A percentile compares a stretch with the other conserved stretches of the same genome.
These are phyloP conservation scores for Formica exsecta DNA, from an alignment of 1,140 invertebrate species.

Conservation along the genomic window DNA sequence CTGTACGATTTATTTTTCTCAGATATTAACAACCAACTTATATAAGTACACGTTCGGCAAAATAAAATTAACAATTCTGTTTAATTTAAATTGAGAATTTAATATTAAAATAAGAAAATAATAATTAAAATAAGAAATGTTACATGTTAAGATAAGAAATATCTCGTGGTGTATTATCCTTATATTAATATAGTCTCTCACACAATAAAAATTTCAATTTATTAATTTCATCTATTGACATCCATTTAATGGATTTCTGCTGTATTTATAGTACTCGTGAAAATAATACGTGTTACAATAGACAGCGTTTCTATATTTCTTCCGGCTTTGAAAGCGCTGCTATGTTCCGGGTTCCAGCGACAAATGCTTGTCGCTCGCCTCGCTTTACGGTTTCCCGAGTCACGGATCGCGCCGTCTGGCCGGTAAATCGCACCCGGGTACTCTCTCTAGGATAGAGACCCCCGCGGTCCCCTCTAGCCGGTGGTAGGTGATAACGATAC, in stretches of 20 bases:
- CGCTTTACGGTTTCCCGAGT: slow-evolving; percentile 36
- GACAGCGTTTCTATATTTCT: slow-evolving; percentile 4
- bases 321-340: slow-evolving; percentile 5
- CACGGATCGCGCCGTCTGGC: slow-evolving; percentile 35
- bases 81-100: too few species aligned
- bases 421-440: slow-evolving; percentile 69
- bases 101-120: too few species aligned
- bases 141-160: not conserved
- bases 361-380: slow-evolving; percentile 28
- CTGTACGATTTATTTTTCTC: not conserved
- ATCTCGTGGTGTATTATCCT: not conserved
- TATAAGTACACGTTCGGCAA: too few species aligned
- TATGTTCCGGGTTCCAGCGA: not conserved
- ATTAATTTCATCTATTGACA: not conserved
- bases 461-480: not conserved
- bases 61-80: not conserved
- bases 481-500: slow-evolving; percentile 74
- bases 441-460: not conserved
- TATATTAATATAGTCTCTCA: not conserved
- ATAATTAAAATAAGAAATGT: not conserved
- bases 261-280: not conserved
- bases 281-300: not conserved
- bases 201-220: not conserved
- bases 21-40: not conserved
- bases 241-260: not conserved